phyloP scores from a whole-genome alignment of 2,113 vertebrate genomes.

The Pitta sordida region DNA sequence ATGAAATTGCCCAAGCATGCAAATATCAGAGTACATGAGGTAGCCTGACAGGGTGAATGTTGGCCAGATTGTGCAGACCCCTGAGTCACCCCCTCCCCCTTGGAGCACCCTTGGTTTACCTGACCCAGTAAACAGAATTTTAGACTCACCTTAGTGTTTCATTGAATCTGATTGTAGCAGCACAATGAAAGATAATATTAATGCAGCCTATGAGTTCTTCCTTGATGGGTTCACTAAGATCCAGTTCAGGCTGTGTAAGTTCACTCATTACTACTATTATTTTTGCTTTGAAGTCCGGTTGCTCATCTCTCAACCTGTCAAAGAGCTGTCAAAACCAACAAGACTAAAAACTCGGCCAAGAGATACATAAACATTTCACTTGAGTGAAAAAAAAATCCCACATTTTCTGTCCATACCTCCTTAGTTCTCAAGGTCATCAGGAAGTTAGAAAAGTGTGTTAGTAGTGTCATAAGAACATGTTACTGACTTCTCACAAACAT shows the following conservation, averaged over 20 bases:
- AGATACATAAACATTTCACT: background rate
- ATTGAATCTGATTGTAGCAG: slow-evolving; percentile 94
- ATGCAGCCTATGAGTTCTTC: slow-evolving; percentile 77
- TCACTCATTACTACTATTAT: slow-evolving; percentile 88
- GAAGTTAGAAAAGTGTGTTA: background rate
- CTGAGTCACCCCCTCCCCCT: background rate
- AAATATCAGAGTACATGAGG: background rate
- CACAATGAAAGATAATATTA: slow-evolving; percentile 94
- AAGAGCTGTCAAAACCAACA: slow-evolving; percentile 81
- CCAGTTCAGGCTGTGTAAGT: slow-evolving; percentile 85
- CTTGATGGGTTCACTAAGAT: slow-evolving; percentile 85
- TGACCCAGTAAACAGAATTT: background rate
- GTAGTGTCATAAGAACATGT: background rate
- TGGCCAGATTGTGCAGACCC: background rate
- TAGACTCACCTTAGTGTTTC: slow-evolving; percentile 90
- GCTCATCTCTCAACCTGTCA: slow-evolving; percentile 89
- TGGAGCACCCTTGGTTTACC: background rate
- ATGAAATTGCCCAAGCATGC: background rate
- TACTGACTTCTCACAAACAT: background rate
- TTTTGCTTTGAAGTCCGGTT: slow-evolving; percentile 89
- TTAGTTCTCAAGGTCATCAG: background rate
- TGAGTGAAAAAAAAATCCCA: background rate
- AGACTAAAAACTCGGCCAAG: background rate
- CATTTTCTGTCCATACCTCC: background rate
- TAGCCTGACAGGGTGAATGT: background rate